These are phyloP conservation scores for Patagioenas fasciata DNA, from an alignment of 2,113 vertebrate species.

Conservation along the genomic window DNA sequence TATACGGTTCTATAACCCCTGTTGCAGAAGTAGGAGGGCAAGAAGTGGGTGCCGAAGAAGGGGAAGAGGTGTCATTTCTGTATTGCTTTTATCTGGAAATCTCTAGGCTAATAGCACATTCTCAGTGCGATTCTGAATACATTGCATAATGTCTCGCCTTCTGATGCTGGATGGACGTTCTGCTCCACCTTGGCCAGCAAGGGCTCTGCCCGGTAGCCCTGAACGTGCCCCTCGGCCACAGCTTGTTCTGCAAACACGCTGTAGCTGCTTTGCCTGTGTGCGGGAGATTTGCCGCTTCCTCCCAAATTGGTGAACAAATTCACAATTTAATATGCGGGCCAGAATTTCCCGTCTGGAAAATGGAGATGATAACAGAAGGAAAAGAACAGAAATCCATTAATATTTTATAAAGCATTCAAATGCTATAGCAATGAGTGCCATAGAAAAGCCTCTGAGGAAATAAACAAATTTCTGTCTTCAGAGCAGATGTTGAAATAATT, in stretches of 20 bases:
- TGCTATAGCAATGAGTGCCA: not conserved
- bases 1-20: not conserved
- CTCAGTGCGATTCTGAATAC: not conserved
- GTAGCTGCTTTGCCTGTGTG: not conserved
- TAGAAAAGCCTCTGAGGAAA: slow-evolving; percentile 40
- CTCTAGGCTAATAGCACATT: not conserved
- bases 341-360: slow-evolving; percentile 1
- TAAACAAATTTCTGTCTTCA: slow-evolving; percentile 16
- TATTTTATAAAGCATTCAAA: slow-evolving; percentile 33
- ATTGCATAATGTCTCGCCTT: not conserved
- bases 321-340: not conserved
- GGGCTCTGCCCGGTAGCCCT: not conserved
- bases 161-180: not conserved
- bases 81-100: not conserved
- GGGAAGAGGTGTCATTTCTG: not conserved
- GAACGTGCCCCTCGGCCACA: accelerated
- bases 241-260: not conserved
- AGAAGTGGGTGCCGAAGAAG: not conserved
- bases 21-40: not conserved
- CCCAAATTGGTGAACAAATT: not conserved
- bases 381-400: slow-evolving; percentile 18
- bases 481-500: slow-evolving; percentile 45
- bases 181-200: not conserved
- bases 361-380: not conserved
- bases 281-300: not conserved